These are phyloP conservation scores for Willowsia nigromaculata DNA, from an alignment of 2,888 invertebrate species.

Conservation along the genomic window DNA sequence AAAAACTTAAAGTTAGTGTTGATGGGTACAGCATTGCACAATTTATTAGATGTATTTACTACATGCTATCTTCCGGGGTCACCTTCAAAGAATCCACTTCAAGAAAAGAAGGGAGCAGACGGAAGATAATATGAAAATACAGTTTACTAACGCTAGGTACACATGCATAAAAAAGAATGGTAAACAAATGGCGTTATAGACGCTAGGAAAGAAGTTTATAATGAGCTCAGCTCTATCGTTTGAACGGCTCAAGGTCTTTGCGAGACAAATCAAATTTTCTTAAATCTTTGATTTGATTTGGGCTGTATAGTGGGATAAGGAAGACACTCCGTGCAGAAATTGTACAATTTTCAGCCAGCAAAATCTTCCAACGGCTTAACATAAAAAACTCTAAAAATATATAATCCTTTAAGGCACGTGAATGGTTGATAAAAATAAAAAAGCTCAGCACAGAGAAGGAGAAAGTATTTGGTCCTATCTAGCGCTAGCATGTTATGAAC, in stretches of 20 bases:
- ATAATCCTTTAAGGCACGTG: background rate
- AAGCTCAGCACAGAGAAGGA: background rate
- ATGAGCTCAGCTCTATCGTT: background rate
- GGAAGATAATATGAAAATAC: no score
- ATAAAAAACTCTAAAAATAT: background rate
- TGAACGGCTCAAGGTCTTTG: conserved; percentile 26
- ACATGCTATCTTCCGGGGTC: no score
- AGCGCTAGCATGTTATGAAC: background rate
- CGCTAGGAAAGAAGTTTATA: background rate
- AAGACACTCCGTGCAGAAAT: background rate
- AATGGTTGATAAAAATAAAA: background rate
- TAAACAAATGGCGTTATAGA: background rate
- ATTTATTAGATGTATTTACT: no score
- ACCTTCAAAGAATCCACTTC: no score
- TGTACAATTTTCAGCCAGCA: background rate
- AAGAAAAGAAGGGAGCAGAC: no score
- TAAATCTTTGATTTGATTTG: conserved; percentile 32
- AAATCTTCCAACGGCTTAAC: background rate
- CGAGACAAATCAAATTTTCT: conserved; percentile 21
- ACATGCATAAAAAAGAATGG: background rate
- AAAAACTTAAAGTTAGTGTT: no score
- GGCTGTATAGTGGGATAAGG: background rate
- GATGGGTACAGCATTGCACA: no score
- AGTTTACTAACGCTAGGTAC: no score
- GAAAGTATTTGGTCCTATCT: background rate